Evolutionary conservation across 2,888 invertebrate species (phyloP), one percentile per base, ranked within the genome.

Genomic region (Invenusta paracnida): DNA sequence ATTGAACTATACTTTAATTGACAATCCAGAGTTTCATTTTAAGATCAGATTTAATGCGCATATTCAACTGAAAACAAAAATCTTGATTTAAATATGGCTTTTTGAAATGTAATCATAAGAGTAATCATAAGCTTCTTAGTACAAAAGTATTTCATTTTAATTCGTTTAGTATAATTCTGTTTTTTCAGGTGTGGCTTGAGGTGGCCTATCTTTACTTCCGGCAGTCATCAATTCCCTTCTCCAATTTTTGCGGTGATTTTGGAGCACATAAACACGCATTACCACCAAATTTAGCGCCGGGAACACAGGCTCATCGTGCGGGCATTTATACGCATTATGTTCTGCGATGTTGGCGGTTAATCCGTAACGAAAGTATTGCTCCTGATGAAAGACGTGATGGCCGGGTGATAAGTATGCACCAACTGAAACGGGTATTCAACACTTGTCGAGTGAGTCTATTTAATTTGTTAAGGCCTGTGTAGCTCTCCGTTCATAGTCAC

Each of bases 111-210:
- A n/a, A n/a, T n/a, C n/a, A n/a, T n/a, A n/a, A n/a, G n/a, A n/a
- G n/a, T n/a, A n/a, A n/a, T n/a, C n/a, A n/a, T n/a, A n/a, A n/a
- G n/a, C n/a, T n/a, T n/a, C n/a, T n/a, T n/a, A n/a, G n/a, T n/a
- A n/a, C n/a, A n/a, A n/a, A n/a, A n/a, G n/a, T n/a, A n/a, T n/a
- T n/a, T n/a, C n/a, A n/a, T n/a, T n/a, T n/a, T n/a, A n/a, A n/a
- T n/a, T n/a, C n/a, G n/a, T n/a, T n/a, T n/a, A n/a, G n/a, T n/a
- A n/a, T n/a, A n/a, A n/a, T n/a, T n/a, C n/a, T n/a, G n/a, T n/a
- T n/a, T n/a, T 2, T 31, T 23, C 23, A 83, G 84, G 28, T 67
- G 30, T 85, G 85, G 85, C 30, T 81, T 30, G 85, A 85, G 1
- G 79, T 81, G 23, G 79, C 81, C 27, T 85, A 85, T 30, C 23